A percentile compares a stretch with the other conserved stretches of the same genome.
Conservation (phyloP, 2,797 vertebrate species). For the Alca torda region DNA sequence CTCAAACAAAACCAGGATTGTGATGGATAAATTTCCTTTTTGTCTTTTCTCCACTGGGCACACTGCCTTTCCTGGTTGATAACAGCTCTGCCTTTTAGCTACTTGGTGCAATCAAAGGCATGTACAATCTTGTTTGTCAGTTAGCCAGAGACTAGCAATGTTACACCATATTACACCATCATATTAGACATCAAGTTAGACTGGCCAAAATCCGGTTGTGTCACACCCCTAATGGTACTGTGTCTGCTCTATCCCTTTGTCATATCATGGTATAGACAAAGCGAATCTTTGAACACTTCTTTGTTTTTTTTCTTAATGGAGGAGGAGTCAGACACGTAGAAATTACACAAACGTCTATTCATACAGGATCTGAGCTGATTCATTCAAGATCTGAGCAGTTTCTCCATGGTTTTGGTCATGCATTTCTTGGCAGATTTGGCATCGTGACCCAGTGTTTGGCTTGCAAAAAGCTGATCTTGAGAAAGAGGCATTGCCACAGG, state of each 20-base stretch:
- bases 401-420: background rate
- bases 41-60: background rate
- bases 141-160: background rate
- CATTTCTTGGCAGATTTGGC: background rate
- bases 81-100: background rate
- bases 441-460: background rate
- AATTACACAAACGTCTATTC: background rate
- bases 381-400: background rate
- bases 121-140: background rate
- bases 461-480: background rate
- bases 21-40: background rate
- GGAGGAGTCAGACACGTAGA: background rate
- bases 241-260: background rate
- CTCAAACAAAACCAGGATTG: background rate
- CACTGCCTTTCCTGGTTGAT: background rate
- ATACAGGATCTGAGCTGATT: background rate
- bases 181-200: background rate
- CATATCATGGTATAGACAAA: background rate
- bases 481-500: background rate
- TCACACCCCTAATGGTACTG: background rate
- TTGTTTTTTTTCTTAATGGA: background rate
- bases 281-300: background rate
- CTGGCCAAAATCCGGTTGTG: background rate
- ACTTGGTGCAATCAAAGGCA: background rate
- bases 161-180: background rate